Conservation (phyloP, 1,140 invertebrate species). For the Drosophila murphyi region DNA sequence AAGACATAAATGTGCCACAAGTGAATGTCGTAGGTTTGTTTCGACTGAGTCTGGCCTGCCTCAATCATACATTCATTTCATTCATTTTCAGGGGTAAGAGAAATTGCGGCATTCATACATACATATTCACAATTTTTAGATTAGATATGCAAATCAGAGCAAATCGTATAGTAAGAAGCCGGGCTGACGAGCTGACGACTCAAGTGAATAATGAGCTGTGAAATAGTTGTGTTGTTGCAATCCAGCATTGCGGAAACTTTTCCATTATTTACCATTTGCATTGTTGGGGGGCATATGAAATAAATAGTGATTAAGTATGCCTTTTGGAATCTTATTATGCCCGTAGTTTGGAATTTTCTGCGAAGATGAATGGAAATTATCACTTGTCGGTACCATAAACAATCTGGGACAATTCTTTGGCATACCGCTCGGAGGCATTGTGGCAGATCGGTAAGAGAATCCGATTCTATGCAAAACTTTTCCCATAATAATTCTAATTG, state of each 20-base stretch:
- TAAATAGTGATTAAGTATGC: background rate
- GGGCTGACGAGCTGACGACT: conserved; percentile 15
- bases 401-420: conserved; percentile 90
- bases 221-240: conserved; percentile 53
- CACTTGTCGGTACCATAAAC: conserved; percentile 89
- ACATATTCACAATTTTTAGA: conserved; percentile 12
- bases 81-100: conserved; percentile 28
- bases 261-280: conserved; percentile 29
- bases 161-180: conserved; percentile 12
- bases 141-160: conserved; percentile 37
- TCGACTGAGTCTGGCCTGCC: conserved; percentile 8
- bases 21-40: conserved; percentile 4
- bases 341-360: conserved; percentile 79
- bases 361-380: conserved; percentile 88
- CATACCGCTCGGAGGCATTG: conserved; percentile 88
- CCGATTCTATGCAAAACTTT: background rate
- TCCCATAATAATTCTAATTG: background rate
- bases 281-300: conserved; percentile 8
- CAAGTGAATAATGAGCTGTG: conserved; percentile 28
- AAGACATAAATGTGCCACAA: conserved; percentile 18
- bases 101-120: background rate
- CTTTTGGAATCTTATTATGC: conserved; percentile 62
- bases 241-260: conserved; percentile 83
- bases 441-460: conserved; percentile 87
- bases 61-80: background rate